These are phyloP conservation scores for Turnix velox DNA, from an alignment of 2,113 vertebrate species.

Conservation along the genomic window DNA sequence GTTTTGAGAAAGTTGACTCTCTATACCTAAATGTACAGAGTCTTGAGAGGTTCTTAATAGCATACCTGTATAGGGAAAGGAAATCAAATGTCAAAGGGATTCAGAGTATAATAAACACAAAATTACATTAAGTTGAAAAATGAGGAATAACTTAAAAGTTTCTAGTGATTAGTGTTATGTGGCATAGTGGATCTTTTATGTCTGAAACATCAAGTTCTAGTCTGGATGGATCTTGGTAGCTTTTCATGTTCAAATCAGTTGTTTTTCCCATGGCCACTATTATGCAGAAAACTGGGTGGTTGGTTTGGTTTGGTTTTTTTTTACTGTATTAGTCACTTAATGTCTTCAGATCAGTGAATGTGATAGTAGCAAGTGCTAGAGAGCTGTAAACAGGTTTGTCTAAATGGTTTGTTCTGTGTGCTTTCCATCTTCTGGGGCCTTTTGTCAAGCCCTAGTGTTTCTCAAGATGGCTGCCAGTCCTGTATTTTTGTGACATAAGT, in stretches of 20 bases:
- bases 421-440: background rate
- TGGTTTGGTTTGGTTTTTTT: too few species aligned
- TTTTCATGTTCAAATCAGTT: background rate
- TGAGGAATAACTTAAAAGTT: background rate
- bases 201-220: background rate
- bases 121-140: background rate
- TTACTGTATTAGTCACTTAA: background rate
- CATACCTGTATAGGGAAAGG: background rate
- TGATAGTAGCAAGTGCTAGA: background rate
- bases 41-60: background rate
- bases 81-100: background rate
- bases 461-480: background rate
- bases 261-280: background rate
- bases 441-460: background rate
- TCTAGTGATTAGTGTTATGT: background rate
- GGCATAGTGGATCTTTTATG: background rate
- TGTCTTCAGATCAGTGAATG: background rate
- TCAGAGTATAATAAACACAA: background rate
- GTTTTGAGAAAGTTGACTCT: background rate
- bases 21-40: background rate
- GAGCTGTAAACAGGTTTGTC: background rate
- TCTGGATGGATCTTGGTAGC: background rate
- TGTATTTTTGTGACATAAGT: background rate
- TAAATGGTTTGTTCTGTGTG: background rate
- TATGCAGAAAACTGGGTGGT: rapidly evolving